phyloP scores from a whole-genome alignment of 1,140 invertebrate species.

The Atta texana region DNA sequence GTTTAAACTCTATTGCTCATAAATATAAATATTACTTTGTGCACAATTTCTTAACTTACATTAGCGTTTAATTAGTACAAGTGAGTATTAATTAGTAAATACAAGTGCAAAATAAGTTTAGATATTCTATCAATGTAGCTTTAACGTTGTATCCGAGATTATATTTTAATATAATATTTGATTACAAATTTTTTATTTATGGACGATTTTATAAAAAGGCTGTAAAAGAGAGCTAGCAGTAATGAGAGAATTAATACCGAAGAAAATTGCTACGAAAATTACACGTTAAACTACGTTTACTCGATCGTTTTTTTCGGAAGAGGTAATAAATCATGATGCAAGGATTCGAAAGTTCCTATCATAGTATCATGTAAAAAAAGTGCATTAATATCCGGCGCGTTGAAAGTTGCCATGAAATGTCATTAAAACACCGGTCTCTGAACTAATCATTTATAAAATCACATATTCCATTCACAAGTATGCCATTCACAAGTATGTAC shows the following conservation, averaged over 20 bases:
- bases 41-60: neutral
- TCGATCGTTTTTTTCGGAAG: neutral
- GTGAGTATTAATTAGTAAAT: neutral
- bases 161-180: neutral
- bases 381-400: constrained; percentile 15
- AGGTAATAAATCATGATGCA: constrained; percentile 1
- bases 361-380: neutral
- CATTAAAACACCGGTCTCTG: neutral
- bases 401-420: constrained; percentile 11
- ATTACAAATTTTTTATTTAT: constrained; percentile 15
- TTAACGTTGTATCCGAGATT: neutral
- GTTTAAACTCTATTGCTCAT: neutral
- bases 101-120: neutral
- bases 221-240: constrained; percentile 1
- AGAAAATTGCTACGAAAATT: constrained; percentile 2
- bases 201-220: neutral
- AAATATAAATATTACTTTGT: neutral
- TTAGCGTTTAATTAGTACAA: neutral
- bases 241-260: constrained; percentile 21
- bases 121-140: neutral
- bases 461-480: constrained; percentile 6
- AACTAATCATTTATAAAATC: constrained; percentile 23
- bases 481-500: constrained; percentile 23
- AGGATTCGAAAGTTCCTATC: constrained; percentile 23
- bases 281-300: neutral